These are phyloP conservation scores for Hypanus sabinus DNA, from an alignment of 2,113 vertebrate genomes.

Conservation along the genomic window DNA sequence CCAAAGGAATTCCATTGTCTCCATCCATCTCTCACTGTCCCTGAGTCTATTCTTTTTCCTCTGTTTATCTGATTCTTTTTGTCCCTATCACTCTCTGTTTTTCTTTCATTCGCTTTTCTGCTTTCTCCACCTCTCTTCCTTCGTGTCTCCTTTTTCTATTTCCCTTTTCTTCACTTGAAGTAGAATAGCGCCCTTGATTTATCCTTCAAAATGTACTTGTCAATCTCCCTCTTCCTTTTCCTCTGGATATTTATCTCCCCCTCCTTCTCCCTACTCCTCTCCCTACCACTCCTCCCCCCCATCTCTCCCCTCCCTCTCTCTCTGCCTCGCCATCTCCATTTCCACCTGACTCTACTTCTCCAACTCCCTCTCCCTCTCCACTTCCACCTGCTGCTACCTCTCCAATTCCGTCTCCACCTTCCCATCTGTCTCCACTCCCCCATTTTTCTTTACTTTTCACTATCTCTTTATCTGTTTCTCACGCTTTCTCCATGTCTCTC, in stretches of 20 bases:
- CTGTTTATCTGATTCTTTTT: not conserved
- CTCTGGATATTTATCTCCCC: not conserved
- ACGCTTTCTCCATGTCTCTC: too few species aligned
- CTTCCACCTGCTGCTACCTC: not conserved
- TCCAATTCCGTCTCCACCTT: not conserved
- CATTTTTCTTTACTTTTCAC: too few species aligned
- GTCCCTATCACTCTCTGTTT: not conserved
- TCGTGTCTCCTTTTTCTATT: not conserved
- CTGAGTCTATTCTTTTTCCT: not conserved
- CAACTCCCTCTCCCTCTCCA: not conserved
- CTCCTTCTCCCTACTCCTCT: not conserved
- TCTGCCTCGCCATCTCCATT: not conserved
- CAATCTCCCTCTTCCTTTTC: not conserved
- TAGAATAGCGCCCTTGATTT: not conserved
- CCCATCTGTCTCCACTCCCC: too few species aligned
- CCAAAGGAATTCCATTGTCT: not conserved
- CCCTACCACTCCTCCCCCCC: not conserved
- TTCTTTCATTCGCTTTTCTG: not conserved
- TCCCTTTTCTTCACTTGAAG: not conserved
- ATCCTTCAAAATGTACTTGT: not conserved
- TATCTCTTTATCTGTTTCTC: too few species aligned
- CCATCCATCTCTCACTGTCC: not conserved
- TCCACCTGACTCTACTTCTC: rapidly evolving
- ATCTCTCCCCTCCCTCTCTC: not conserved
- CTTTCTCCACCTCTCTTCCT: not conserved